phyloP scores from a whole-genome alignment of 2,888 invertebrate species.

The Noctuana brunneofusca region DNA sequence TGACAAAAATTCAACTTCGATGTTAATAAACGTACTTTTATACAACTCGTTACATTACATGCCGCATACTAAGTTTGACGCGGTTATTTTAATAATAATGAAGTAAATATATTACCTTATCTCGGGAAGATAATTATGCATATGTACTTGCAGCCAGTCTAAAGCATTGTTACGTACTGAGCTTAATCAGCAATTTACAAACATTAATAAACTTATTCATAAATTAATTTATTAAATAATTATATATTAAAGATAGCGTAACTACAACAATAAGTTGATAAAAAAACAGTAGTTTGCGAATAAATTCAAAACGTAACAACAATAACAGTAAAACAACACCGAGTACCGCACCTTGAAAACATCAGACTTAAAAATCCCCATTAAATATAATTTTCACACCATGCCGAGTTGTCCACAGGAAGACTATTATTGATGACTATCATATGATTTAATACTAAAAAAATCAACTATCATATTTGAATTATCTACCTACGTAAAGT shows the following conservation, averaged over 20 bases:
- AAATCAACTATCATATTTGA: not conserved
- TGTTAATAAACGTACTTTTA: too few species aligned
- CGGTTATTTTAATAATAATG: not conserved
- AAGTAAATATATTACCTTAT: not conserved
- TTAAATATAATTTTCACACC: constrained; percentile 41
- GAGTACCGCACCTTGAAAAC: constrained; percentile 26
- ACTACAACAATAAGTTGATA: not conserved
- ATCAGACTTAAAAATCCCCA: constrained; percentile 29
- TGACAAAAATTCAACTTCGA: too few species aligned
- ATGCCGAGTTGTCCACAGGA: constrained; percentile 41
- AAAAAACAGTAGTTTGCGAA: not conserved
- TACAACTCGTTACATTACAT: too few species aligned
- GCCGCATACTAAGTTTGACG: not conserved
- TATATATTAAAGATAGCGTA: not conserved
- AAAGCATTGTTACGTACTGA: not conserved
- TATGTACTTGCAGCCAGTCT: not conserved
- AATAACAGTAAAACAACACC: constrained; percentile 12
- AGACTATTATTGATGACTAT: constrained; percentile 48
- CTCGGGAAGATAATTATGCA: not conserved
- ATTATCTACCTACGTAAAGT: not conserved
- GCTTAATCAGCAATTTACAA: not conserved
- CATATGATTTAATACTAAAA: constrained; percentile 40
- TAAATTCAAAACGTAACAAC: constrained; percentile 26
- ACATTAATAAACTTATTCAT: too few species aligned
- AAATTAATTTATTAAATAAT: not conserved